A percentile compares a stretch with the other conserved stretches of the same genome.
phyloP scores from a whole-genome alignment of 2,113 vertebrate species.

The Dascyllus trimaculatus region DNA sequence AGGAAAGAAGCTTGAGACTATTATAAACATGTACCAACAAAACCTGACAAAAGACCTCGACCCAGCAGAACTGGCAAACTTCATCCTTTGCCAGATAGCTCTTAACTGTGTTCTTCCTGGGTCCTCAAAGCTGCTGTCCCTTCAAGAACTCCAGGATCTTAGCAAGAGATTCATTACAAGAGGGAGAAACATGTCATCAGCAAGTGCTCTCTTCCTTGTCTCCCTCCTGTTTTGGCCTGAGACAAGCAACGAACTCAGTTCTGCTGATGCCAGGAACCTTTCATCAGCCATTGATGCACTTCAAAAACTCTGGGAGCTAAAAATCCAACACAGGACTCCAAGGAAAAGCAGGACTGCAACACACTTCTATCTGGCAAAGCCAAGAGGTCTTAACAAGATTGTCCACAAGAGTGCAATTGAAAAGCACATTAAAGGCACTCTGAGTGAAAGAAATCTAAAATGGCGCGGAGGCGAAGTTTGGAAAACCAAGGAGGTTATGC shows the following conservation, averaged over 20 bases:
- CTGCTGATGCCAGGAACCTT: constrained; percentile 63
- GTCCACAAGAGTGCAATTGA: constrained; percentile 78
- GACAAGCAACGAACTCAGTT: constrained; percentile 42
- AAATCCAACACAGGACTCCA: constrained; percentile 67
- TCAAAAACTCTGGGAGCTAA: constrained; percentile 65
- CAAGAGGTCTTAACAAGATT: constrained; percentile 76
- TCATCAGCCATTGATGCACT: constrained; percentile 71
- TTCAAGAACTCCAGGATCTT: constrained; percentile 62
- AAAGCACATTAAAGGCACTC: constrained; percentile 68
- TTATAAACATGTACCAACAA: constrained; percentile 74
- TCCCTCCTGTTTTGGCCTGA: constrained; percentile 85
- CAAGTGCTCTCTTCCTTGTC: constrained; percentile 77
- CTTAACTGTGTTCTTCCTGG: constrained; percentile 74
- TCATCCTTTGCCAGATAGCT: constrained; percentile 80
- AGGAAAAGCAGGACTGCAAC: constrained; percentile 76
- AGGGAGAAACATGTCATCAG: neutral
- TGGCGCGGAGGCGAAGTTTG: constrained; percentile 77
- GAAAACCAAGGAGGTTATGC: constrained; percentile 47
- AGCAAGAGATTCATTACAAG: constrained; percentile 59
- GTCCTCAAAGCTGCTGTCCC: constrained; percentile 72
- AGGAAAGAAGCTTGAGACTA: constrained; percentile 72
- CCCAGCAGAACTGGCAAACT: constrained; percentile 76
- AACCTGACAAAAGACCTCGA: constrained; percentile 52
- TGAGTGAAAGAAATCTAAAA: constrained; percentile 76
- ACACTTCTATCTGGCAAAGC: constrained; percentile 80